Percentiles rank a stretch among this genome's conserved stretches.
These are phyloP conservation scores for Drosophila pseudoobscura DNA, from an alignment of 1,140 invertebrate genomes.

Conservation along the genomic window DNA sequence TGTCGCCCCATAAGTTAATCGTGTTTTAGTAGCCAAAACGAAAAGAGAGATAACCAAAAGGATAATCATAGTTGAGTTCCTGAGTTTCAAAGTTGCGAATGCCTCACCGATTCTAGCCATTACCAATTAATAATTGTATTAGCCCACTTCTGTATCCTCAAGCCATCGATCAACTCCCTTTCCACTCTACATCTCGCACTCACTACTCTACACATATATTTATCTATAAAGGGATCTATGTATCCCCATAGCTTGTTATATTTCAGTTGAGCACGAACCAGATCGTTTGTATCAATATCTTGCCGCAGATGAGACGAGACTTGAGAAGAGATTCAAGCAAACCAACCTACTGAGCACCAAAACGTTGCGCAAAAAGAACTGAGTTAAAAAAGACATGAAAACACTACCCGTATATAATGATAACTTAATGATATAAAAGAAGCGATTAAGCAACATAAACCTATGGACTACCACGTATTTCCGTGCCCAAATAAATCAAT, in stretches of 20 bases:
- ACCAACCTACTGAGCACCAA: conserved; percentile 62
- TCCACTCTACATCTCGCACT: conserved; percentile 6
- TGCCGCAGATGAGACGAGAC: conserved; percentile 17
- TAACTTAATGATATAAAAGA: conserved; percentile 55
- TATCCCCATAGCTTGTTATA: conserved; percentile 27
- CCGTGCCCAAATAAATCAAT: conserved; percentile 27
- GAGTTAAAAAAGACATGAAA: conserved; percentile 78
- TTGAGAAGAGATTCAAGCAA: conserved; percentile 38
- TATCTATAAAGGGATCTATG: conserved; percentile 1
- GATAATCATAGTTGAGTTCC: conserved; percentile 31
- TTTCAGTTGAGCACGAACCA: conserved; percentile 22
- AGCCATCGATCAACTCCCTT: conserved; percentile 16
- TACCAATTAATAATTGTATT: conserved; percentile 31
- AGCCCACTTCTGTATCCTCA: conserved; percentile 30
- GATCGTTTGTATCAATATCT: conserved; percentile 5
- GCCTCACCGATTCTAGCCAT: conserved; percentile 71
- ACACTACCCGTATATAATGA: conserved; percentile 56
- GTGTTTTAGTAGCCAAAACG: conserved; percentile 35
- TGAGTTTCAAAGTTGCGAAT: conserved; percentile 61
- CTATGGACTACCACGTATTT: conserved; percentile 22
- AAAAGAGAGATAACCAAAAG: conserved; percentile 3
- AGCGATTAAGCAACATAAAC: conserved; percentile 29
- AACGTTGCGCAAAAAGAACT: conserved; percentile 81
- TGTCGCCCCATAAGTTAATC: conserved; percentile 33
- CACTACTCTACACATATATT: conserved; percentile 14